phyloP scores from a whole-genome alignment of 2,888 invertebrate species.

The Caenorhabditis sp. region DNA sequence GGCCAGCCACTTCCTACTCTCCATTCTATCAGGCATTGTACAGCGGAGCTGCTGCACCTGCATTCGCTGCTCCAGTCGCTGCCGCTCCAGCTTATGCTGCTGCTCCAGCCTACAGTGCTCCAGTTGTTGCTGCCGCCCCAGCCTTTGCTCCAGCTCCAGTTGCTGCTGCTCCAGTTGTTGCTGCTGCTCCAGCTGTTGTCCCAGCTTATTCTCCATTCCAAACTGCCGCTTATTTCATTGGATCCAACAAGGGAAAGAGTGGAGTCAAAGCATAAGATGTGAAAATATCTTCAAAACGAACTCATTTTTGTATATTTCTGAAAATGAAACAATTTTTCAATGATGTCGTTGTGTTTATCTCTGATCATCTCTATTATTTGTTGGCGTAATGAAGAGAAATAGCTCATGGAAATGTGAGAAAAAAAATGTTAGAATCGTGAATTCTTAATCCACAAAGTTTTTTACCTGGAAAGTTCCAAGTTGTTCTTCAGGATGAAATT shows the following conservation, averaged over 20 bases:
- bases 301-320: constrained; percentile 4
- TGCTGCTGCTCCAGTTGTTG: constrained; percentile 23
- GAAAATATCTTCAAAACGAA: too few relatives aligned
- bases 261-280: constrained; percentile 38
- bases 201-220: constrained; percentile 51
- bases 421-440: too few relatives aligned
- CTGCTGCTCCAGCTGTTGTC: constrained; percentile 37
- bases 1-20: constrained; percentile 53
- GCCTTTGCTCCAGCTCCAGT: constrained; percentile 24
- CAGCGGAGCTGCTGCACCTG: constrained; percentile 27
- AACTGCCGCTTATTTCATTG: constrained; percentile 41
- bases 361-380: too few relatives aligned
- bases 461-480: too few relatives aligned
- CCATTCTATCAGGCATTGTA: constrained; percentile 15
- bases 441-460: too few relatives aligned
- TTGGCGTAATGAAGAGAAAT: too few relatives aligned
- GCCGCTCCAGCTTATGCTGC: constrained; percentile 37
- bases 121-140: constrained; percentile 28
- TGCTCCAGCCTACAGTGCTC: constrained; percentile 21
- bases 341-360: too few relatives aligned
- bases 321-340: constrained; percentile 3
- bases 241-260: constrained; percentile 43
- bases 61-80: constrained; percentile 27
- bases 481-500: too few relatives aligned
- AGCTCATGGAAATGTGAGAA: too few relatives aligned